These are phyloP conservation scores for Oreochromis tanganicae DNA, from an alignment of 2,113 vertebrate genomes.

Conservation along the genomic window DNA sequence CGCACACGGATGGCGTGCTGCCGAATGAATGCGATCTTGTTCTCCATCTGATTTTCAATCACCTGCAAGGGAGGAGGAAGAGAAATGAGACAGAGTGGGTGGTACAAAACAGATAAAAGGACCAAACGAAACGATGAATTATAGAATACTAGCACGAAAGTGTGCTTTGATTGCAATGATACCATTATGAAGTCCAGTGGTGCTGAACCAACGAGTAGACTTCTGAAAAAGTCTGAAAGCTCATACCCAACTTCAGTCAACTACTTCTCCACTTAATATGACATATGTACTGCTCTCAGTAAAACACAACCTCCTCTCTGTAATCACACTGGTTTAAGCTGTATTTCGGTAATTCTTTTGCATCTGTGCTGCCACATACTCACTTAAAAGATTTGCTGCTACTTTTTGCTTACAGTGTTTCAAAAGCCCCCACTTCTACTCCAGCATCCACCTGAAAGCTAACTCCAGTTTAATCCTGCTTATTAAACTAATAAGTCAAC, in stretches of 20 bases:
- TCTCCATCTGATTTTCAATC: constrained; percentile 96
- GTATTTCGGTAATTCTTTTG: not conserved
- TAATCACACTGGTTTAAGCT: not conserved
- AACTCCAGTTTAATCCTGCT: not conserved
- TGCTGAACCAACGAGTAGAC: not conserved
- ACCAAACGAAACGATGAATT: not conserved
- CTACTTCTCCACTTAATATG: not conserved
- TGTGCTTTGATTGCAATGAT: not conserved
- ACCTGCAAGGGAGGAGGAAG: constrained; percentile 58
- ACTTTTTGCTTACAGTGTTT: not conserved
- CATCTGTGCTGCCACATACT: not conserved
- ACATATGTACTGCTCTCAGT: not conserved
- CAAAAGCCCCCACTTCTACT: not conserved
- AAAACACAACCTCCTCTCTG: not conserved
- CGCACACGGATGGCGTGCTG: constrained; percentile 94
- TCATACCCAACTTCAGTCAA: not conserved
- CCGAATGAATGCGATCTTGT: constrained; percentile 97
- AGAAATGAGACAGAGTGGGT: not conserved
- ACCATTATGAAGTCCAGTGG: not conserved
- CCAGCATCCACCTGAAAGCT: not conserved
- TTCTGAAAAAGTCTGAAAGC: not conserved
- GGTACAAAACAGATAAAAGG: not conserved
- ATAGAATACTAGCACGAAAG: fast-evolving
- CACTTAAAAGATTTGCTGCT: not conserved
- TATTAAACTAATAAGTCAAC: fast-evolving